Conservation (phyloP, 2,888 invertebrate genomes). For the Crioceris asparagi region DNA sequence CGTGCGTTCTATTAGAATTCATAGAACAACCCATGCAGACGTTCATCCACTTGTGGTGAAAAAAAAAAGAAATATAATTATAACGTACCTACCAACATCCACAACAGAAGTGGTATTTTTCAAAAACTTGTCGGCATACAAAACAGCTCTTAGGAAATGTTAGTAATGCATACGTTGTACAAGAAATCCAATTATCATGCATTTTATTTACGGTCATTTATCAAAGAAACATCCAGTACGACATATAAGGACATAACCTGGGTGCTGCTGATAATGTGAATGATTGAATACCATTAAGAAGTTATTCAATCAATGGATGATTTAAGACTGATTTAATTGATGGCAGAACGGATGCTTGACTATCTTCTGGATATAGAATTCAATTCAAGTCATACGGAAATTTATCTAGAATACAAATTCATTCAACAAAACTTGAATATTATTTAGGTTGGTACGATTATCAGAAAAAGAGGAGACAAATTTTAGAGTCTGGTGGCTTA, state of each 20-base stretch:
- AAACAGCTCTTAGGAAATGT: slow-evolving; percentile 24
- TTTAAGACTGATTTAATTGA: slow-evolving; percentile 12
- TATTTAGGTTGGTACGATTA: too few relatives aligned
- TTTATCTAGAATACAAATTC: too few relatives aligned
- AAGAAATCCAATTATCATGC: slow-evolving; percentile 29
- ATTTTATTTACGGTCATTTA: slow-evolving; percentile 28
- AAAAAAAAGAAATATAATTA: slow-evolving; percentile 20
- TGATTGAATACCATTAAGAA: slow-evolving; percentile 21
- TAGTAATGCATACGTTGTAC: slow-evolving; percentile 26
- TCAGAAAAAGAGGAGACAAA: too few relatives aligned
- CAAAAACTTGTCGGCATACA: slow-evolving; percentile 25
- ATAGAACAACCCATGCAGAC: too few relatives aligned
- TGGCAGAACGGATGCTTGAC: background rate
- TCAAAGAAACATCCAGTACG: slow-evolving; percentile 21
- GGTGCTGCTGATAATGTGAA: slow-evolving; percentile 25
- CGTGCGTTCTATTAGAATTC: too few relatives aligned
- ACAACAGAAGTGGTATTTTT: slow-evolving; percentile 25
- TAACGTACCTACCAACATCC: slow-evolving; percentile 20
- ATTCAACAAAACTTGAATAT: too few relatives aligned
- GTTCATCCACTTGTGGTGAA: too few relatives aligned
- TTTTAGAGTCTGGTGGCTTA: too few relatives aligned
- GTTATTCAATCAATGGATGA: slow-evolving; percentile 16
- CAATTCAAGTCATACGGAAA: too few relatives aligned
- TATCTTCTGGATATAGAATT: too few relatives aligned
- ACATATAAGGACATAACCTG: slow-evolving; percentile 28